phyloP scores from a whole-genome alignment of 2,113 vertebrate genomes.

The Sitta europaea region DNA sequence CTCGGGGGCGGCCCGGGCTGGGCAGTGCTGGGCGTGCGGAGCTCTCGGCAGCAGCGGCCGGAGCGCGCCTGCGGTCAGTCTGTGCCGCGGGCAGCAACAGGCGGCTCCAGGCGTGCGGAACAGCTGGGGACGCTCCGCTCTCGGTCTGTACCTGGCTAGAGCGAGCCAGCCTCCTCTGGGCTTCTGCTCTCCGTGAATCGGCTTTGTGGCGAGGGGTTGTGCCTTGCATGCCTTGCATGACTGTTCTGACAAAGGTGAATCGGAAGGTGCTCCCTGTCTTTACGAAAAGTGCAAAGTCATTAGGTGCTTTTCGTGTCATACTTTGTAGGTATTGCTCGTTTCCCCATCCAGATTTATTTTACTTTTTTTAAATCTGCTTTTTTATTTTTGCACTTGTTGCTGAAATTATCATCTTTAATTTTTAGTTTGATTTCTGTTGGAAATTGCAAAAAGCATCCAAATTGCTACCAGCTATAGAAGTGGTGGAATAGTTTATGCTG shows the following conservation, averaged over 20 bases:
- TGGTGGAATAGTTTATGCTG: background rate
- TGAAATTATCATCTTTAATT: background rate
- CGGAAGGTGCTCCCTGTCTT: background rate
- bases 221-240: fast-evolving
- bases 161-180: fast-evolving
- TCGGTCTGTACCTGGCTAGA: fast-evolving
- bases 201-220: background rate
- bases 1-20: no score
- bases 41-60: fast-evolving
- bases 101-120: background rate
- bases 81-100: background rate
- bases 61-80: fast-evolving
- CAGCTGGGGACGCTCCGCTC: background rate
- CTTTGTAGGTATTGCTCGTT: fast-evolving
- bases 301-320: background rate
- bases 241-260: background rate
- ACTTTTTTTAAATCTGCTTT: no score
- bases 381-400: background rate
- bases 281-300: constrained; percentile 50
- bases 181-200: fast-evolving
- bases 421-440: background rate
- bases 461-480: background rate
- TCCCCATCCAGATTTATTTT: background rate
- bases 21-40: fast-evolving
- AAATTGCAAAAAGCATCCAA: background rate